Evolutionary conservation across 2,888 invertebrate species (phyloP), one percentile per base, ranked within the genome.

Genomic region (Ochropleura plecta): DNA sequence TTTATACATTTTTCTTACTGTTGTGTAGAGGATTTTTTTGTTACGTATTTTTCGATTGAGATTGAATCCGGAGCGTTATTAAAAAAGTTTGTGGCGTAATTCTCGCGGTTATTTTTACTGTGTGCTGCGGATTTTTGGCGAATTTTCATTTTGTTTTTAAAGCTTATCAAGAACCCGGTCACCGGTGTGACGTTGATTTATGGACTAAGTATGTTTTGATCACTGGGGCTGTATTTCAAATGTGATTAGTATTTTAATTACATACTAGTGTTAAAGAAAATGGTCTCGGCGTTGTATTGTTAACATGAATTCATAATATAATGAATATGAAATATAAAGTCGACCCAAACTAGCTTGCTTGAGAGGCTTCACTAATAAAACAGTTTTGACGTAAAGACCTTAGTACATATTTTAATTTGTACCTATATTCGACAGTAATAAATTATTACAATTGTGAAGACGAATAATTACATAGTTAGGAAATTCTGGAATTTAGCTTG

Each of bases 1-100:
- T 95, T 96, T 95, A 95, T 95, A 96, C 94, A 94, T 96, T 95
- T 96, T 95, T 95, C 95, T 95, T 95, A 93, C 93, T 93, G 91
- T 92, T 93, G 92, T 93, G 90, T 91, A 88, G 90, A 91, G 92
- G 79, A 80, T 88, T 89, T 90, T 94, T 95, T 96, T 94, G 93
- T 94, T 93, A 92, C 93, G 93, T 93, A 94, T 93, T 94, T 94
- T 92, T 94, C 95, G 93, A 95, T 95, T 94, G 95, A 93, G 95
- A 95, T 94, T 93, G 93, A 93, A 95, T 94, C 93, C 91, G 91
- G 91, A 89, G 92, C 93, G 93, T 95, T 96, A 96, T 96, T 96
- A 96, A 96, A 96, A 96, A 96, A 95, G 95, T 96, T 96, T 92
- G 82, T 88, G 86, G 82, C 90, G 92, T 94, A 94, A 94, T 94